Base-by-base conservation (phyloP, 2,113 vertebrate species). In the Scomber scombrus region DNA sequence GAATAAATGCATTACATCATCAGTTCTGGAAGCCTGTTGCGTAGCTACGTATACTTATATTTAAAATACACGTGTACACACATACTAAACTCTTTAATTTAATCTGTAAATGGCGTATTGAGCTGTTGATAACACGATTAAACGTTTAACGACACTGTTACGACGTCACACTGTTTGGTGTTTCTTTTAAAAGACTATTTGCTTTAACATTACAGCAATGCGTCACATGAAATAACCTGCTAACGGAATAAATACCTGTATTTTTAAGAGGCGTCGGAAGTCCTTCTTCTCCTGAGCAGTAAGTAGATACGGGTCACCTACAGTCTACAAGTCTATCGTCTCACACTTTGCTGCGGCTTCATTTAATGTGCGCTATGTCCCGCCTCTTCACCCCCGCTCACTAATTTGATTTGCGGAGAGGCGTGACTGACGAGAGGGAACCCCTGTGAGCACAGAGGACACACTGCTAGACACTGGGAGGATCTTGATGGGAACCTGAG, bases 341-440 rank as follows among this genome's bases (percentile, higher is more conserved):
- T 3, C 5, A 3, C 23, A 11, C 3, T 11, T 2, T 6, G 1
- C 21, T 26, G 40, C 19, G 16, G 49, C 18, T 0, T 12, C 16
- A 1, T 49, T 34, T 46, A 11, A 3, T 9, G 3, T 15, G 12
- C 2, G 0, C 1, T 5, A 56, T 2, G 49, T 0, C 19, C 87
- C 81, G 72, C 87, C 87, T 7, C 31, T 3, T 31, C 14, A 3
- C 0, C 0, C 19, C 13, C 12, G 16, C 15, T 65, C 66, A 0
- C 34, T 0, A 4, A 18, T 77, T 0, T 60, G 5, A 90, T 91
- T 91, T 87, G 90, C 16, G 18, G 13, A 23, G 8, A 2, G 4
- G 0, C 1, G 9, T 82, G 85, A 85, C 10, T 43, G 86, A 80
- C 52, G 29, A 0, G 5, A 1, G 0, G 0, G 0, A 0, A 0